Percentiles rank a stretch among this genome's conserved stretches.
Evolutionary conservation across 35 echinoderm and acorn worm genomes (phyloP).

Genomic region (Amphiura filiformis): DNA sequence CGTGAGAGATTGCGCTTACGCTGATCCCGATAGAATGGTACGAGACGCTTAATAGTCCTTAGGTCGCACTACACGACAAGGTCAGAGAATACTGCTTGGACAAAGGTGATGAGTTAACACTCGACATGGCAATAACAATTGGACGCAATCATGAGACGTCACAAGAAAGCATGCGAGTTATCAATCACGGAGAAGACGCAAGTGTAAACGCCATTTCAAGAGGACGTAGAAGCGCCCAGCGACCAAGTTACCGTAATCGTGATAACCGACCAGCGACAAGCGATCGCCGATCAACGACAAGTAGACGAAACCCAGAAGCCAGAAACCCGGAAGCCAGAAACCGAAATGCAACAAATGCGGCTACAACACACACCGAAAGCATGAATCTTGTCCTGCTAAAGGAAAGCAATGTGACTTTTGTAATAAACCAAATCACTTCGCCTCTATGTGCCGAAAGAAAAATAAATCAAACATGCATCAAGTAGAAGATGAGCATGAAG

Average conservation of each 20-base stretch:
- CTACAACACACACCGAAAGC: constrained; percentile 21
- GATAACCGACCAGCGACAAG: too few species aligned
- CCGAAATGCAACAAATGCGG: constrained; percentile 66
- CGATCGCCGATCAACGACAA: too few species aligned
- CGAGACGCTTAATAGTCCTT: constrained; percentile 59
- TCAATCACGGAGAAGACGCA: not conserved
- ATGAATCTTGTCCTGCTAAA: constrained; percentile 52
- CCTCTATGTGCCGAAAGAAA: constrained; percentile 43
- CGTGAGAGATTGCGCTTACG: constrained; percentile 62
- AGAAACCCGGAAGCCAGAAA: not conserved
- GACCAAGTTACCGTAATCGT: too few species aligned
- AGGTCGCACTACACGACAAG: not conserved
- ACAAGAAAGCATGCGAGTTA: constrained; percentile 4
- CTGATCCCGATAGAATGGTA: constrained; percentile 56
- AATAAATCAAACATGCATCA: constrained; percentile 9
- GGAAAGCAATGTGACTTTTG: constrained; percentile 41
- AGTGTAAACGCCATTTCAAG: not conserved
- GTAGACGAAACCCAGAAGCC: too few species aligned
- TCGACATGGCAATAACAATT: constrained; percentile 13
- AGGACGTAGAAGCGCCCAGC: too few species aligned
- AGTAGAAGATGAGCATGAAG: not conserved
- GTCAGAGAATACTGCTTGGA: constrained; percentile 69
- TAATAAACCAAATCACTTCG: constrained; percentile 66
- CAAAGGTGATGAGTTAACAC: constrained; percentile 47
- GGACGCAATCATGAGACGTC: constrained; percentile 26